Base-by-base conservation (phyloP, 1,140 invertebrate species). In the Neodiprion virginianus region DNA sequence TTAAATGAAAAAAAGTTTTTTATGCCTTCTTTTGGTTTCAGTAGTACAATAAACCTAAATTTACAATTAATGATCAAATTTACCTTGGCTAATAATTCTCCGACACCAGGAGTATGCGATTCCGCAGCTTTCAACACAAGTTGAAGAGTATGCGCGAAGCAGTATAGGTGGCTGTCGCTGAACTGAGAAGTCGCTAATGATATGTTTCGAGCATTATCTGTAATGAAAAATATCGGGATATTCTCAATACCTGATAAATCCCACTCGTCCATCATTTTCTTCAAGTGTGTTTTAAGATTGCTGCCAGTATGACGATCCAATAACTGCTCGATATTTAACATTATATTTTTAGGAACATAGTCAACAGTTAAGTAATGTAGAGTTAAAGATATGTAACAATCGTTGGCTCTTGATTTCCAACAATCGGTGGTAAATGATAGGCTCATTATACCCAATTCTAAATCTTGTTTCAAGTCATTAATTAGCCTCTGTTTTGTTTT, bases 121-220 rank as follows among this genome's bases (percentile, higher is more conserved):
- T 70, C 48, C 7, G 74, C 74, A 66, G 71, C 48, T 61, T 70
- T 71, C 9, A 74, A 48, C 28, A 48, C 50, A 23, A 74, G 53
- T 65, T 74, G 48, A 47, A 74, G 40, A 17, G 69, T 74, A 66
- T 74, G 69, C 10, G 74, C 74, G 48, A 74, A 74, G 69, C 74
- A 74, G 61, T 74, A 74, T 9, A 75, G 23, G 74, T 75, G 48
- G n/a, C 12, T 75, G 14, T 50, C 40, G 3, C 48, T 48, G 4
- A 23, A 11, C 65, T 70, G 17, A 40, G n/a, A 48, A 11, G 50
- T 40, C 17, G 74, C 69, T 2, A 40, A 5, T 66, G 74, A 47
- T 71, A 75, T 67, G 66, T 75, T 75, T 40, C 74, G 69, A 48
- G 69, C 74, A 65, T 75, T 75, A 68, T 75, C 74, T 7, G 74